Evolutionary conservation across 2,888 invertebrate genomes (phyloP).

Genomic region (Synanthedon myopaeformis): DNA sequence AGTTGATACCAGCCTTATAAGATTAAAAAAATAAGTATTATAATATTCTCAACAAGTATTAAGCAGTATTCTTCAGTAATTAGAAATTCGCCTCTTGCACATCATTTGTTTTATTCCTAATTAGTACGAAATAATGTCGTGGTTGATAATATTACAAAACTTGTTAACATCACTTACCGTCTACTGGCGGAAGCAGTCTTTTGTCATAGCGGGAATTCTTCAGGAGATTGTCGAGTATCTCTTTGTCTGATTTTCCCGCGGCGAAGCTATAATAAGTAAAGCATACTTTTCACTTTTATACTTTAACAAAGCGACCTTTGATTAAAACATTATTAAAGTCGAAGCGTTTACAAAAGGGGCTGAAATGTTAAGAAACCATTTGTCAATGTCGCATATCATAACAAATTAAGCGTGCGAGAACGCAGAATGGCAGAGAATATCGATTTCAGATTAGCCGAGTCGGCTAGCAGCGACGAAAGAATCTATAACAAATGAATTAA

Average conservation of each 20-base stretch:
- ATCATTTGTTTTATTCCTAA: too few relatives aligned
- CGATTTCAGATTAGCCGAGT: constrained; percentile 42
- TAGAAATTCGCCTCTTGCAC: too few relatives aligned
- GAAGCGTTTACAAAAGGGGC: constrained; percentile 1
- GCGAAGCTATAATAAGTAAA: constrained; percentile 77
- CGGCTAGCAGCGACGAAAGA: constrained; percentile 5
- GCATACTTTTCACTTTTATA: constrained; percentile 13
- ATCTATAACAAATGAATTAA: too few relatives aligned
- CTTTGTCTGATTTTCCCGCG: constrained; percentile 92
- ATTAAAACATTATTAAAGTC: constrained; percentile 3
- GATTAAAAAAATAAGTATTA: too few relatives aligned
- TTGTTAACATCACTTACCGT: constrained; percentile 69
- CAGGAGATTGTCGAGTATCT: constrained; percentile 90
- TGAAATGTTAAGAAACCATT: constrained; percentile 17
- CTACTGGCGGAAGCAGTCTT: constrained; percentile 90
- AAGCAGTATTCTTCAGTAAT: too few relatives aligned
- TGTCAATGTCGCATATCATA: constrained; percentile 26
- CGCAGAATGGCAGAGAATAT: constrained; percentile 23
- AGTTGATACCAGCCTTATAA: too few relatives aligned
- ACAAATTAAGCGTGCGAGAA: constrained; percentile 33
- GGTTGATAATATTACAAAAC: too few relatives aligned
- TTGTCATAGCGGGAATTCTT: constrained; percentile 91
- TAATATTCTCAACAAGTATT: too few relatives aligned
- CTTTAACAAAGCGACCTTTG: not conserved
- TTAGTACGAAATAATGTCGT: too few relatives aligned